Evolutionary conservation across 35 echinoderm and acorn worm genomes (phyloP).

Genomic region (Acanthaster planci): DNA sequence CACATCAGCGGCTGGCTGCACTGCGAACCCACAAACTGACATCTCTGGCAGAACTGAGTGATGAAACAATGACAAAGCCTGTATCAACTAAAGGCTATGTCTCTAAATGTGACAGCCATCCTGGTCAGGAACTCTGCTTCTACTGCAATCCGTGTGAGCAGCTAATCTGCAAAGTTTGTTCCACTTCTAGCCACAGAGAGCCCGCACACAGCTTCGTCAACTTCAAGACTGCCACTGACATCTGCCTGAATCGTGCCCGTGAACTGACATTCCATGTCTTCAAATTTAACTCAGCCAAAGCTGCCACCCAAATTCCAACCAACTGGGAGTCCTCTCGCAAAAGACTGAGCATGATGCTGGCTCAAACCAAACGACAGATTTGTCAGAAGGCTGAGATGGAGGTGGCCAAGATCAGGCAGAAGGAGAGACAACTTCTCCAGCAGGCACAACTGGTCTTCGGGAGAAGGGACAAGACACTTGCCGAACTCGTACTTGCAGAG

Average conservation of each 20-base stretch:
- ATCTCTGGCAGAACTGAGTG: background rate
- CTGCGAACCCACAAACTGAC: background rate
- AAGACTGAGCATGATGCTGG: background rate
- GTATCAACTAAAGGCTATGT: background rate
- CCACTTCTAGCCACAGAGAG: background rate
- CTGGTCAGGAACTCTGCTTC: background rate
- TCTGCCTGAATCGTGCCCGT: too few relatives aligned
- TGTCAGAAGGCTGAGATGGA: background rate
- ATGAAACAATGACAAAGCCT: background rate
- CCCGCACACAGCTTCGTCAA: background rate
- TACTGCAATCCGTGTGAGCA: conserved; percentile 7
- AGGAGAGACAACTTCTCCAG: background rate
- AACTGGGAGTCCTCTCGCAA: background rate
- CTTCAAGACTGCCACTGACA: background rate
- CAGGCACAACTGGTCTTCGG: background rate
- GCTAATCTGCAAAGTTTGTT: background rate
- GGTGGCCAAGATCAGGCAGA: background rate
- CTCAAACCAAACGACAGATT: background rate
- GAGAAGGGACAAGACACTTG: background rate
- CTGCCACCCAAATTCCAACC: background rate
- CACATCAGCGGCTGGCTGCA: background rate
- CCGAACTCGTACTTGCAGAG: background rate
- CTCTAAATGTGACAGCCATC: background rate
- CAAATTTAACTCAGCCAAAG: too few relatives aligned
- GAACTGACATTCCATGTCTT: background rate